Evolutionary conservation across 2,113 vertebrate species (phyloP), one percentile per base, ranked within the genome.

Genomic region (Dendropsophus ebraccatus): DNA sequence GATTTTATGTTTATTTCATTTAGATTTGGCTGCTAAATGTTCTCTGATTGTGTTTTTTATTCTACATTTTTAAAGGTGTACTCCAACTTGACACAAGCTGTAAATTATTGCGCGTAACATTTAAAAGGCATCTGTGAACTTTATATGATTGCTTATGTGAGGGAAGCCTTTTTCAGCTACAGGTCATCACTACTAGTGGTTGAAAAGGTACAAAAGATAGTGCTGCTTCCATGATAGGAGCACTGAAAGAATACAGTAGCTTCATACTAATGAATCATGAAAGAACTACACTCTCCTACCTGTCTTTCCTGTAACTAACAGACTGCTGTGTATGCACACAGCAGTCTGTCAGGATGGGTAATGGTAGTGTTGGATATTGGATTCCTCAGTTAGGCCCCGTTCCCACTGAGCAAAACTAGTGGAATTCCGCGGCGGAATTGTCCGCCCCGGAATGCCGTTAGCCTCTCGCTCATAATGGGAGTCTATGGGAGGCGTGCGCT

Each of bases 51-150:
- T 60, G 60, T 81, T 72, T 81, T 28, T 60, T 73, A 30, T 86
- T 25, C 28, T 77, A 52, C 47, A 45, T 81, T 81, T 35, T 62
- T 62, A 81, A 81, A 86, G 78, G 85, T 86, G 85, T 81, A 41
- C 4, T 86, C 85, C 77, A 81, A 81, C 37, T 54, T 58, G 52
- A 25, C 69, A 47, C 10, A 69, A 47, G 25, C 5, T 14, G 13
- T 45, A 49, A 28, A 14, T 35, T 58, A 14, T 23, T 49, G 1
- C 12, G 4, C 2, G 47, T 12, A 8, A 11, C 47, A 49, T 49
- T 58, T 5, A 58, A 58, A 58, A 21, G 19, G 8, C 5, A 58
- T 58, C 19, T 9, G 19, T 58, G 19, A 58, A n/a, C 50, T 54
- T 4, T 54, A 19, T 23, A 58, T 23, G 54, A 5, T 58, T 1